phyloP scores from a whole-genome alignment of 2,888 invertebrate species.

The Isoperla grammatica region DNA sequence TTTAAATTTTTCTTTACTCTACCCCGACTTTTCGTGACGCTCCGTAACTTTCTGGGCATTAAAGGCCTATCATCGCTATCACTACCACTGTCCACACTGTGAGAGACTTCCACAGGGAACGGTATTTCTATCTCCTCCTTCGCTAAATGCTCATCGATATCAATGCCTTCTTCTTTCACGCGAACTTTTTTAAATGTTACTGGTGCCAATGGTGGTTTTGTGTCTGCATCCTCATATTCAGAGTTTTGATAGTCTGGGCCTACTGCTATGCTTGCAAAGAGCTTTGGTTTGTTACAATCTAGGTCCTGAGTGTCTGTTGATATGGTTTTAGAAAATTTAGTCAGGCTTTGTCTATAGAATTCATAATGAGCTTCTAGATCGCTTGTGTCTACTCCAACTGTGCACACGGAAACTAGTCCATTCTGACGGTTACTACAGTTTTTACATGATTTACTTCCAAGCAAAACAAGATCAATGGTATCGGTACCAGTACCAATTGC shows the following conservation, averaged over 20 bases:
- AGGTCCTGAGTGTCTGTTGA: slow-evolving; percentile 25
- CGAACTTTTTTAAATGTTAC: too few species aligned
- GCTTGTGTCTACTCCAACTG: slow-evolving; percentile 21
- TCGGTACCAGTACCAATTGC: background rate
- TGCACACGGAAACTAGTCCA: background rate
- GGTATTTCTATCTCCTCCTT: background rate
- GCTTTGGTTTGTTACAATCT: background rate
- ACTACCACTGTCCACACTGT: background rate
- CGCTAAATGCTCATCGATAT: too few species aligned
- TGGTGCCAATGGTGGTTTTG: too few species aligned
- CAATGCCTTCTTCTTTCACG: too few species aligned
- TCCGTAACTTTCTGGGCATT: background rate
- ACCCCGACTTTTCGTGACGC: background rate
- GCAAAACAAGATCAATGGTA: background rate
- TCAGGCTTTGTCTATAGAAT: slow-evolving; percentile 19
- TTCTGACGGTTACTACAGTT: background rate
- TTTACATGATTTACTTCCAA: background rate
- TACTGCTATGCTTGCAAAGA: background rate
- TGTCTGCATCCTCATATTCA: too few species aligned
- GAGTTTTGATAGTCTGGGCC: background rate
- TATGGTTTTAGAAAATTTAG: slow-evolving; percentile 16
- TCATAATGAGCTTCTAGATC: slow-evolving; percentile 26
- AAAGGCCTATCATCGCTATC: background rate
- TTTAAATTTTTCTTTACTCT: slow-evolving; percentile 1
- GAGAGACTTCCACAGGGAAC: background rate